Conservation (phyloP, 2,888 invertebrate genomes). For the Drosophila anomalata region DNA sequence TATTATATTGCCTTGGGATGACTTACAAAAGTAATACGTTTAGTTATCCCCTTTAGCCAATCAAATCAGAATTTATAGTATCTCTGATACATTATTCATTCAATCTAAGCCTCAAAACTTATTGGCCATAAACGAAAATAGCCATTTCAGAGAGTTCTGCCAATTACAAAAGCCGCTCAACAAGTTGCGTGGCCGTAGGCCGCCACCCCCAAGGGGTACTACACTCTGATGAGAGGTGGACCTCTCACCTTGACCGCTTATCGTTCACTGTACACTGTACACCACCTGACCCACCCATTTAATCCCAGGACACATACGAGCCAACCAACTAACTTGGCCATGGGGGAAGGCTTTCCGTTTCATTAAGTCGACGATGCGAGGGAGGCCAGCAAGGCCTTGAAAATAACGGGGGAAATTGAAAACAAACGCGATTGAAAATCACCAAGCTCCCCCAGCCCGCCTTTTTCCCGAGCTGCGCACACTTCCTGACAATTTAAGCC, state of each 20-base stretch:
- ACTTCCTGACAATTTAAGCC: constrained; percentile 64
- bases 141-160: not conserved
- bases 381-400: constrained; percentile 43
- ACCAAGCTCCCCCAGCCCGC: not conserved
- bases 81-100: not conserved
- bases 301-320: not conserved
- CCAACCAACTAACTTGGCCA: constrained; percentile 9
- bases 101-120: not conserved
- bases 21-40: no score
- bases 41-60: no score
- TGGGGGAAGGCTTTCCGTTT: constrained; percentile 42
- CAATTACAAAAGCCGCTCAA: constrained; percentile 1
- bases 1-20: no score
- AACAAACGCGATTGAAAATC: constrained; percentile 50
- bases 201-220: not conserved
- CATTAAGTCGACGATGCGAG: constrained; percentile 42
- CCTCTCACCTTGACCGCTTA: constrained; percentile 43
- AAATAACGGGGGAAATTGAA: constrained; percentile 61
- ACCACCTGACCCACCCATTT: constrained; percentile 1
- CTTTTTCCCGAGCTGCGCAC: not conserved
- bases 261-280: constrained; percentile 12
- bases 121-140: not conserved
- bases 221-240: constrained; percentile 5
- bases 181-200: constrained; percentile 17
- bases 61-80: no score